Evolutionary conservation across 1,140 invertebrate species (phyloP), one percentile per base, ranked within the genome.

Genomic region (Bathynomus jamesi): DNA sequence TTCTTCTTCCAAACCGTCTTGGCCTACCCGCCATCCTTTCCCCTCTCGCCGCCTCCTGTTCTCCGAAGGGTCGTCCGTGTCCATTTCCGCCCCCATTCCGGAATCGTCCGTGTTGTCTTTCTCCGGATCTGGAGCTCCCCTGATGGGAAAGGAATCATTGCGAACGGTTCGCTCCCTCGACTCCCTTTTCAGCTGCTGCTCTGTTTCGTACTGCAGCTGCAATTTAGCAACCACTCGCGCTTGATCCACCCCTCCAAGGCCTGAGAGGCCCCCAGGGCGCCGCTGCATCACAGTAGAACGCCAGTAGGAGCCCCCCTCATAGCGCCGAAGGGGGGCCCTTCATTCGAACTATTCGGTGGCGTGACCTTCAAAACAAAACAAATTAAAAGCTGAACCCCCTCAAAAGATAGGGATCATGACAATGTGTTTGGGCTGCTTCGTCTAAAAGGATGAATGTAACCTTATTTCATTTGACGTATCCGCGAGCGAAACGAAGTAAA

Each of bases 31-130:
- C n/a, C n/a, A n/a, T n/a, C n/a, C n/a, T n/a, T n/a, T n/a, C n/a
- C n/a, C n/a, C n/a, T n/a, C n/a, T n/a, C n/a, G n/a, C n/a, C n/a
- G n/a, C n/a, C n/a, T n/a, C n/a, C n/a, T n/a, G n/a, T n/a, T n/a
- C n/a, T n/a, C n/a, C n/a, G n/a, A n/a, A 63, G 27, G n/a, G 11
- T 63, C 61, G 11, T 70, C 67, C 10, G 17, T 61, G 61, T 75
- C 73, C 65, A 74, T 67, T 67, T 74, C 76, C 28, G 70, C 69
- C n/a, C 70, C 72, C 72, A 74, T 69, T 4, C 72, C 70, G 11
- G 70, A 72, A 30, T 77, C 76, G 28, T 77, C 76, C 21, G 72
- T 74, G 67, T 69, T 69, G 27, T 74, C 70, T 2, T 53, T 53
- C 21, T 53, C 40, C 1, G 64, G 64, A 8, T 63, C 27, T 40